Conservation (phyloP, 1,140 invertebrate genomes). For the Cyclina sinensis region DNA sequence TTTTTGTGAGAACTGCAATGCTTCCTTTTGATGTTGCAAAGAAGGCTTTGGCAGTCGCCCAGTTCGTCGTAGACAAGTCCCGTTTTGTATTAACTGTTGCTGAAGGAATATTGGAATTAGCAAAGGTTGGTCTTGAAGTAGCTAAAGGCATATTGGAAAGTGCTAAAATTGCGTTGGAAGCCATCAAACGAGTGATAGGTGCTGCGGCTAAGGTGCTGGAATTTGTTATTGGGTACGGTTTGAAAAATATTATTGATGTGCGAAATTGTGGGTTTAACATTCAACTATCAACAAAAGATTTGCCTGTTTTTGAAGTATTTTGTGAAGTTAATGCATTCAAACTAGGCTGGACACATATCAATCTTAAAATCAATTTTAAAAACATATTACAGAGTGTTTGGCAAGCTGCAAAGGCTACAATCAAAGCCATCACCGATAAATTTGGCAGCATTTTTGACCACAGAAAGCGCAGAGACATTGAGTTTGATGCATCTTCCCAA, state of each 20-base stretch:
- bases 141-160: conserved; percentile 46
- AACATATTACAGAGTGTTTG: conserved; percentile 64
- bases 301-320: conserved; percentile 59
- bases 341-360: conserved; percentile 47
- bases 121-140: conserved; percentile 40
- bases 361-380: conserved; percentile 59
- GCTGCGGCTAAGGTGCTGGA: conserved; percentile 32
- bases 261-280: conserved; percentile 65
- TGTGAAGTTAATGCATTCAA: conserved; percentile 68
- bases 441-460: background rate
- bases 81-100: conserved; percentile 50
- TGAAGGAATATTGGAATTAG: conserved; percentile 47
- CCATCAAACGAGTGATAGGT: conserved; percentile 46
- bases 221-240: conserved; percentile 53
- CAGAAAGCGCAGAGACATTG: conserved; percentile 8
- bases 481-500: background rate
- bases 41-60: conserved; percentile 27
- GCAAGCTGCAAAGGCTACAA: conserved; percentile 46
- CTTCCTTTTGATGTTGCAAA: conserved; percentile 60
- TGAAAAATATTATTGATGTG: conserved; percentile 61
- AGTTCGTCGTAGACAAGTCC: conserved; percentile 66
- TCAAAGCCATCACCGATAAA: background rate
- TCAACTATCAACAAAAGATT: conserved; percentile 49
- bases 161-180: conserved; percentile 62
- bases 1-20: conserved; percentile 59